Conservation (phyloP, 2,888 invertebrate species). For the Punctoribates punctum region DNA sequence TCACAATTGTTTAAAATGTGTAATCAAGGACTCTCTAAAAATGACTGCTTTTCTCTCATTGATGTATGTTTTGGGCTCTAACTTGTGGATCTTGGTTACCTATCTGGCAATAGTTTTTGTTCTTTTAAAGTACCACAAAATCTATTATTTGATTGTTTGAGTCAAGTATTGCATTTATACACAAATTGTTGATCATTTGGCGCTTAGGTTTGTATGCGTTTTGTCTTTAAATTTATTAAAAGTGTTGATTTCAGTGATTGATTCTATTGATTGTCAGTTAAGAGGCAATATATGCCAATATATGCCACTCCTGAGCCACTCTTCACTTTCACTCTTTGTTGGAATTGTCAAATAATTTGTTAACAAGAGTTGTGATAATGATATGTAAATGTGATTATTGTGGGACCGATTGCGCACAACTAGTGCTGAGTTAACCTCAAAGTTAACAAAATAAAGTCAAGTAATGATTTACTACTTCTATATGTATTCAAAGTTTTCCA, state of each 20-base stretch:
- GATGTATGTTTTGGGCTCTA: too few species aligned
- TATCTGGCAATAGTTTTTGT: too few species aligned
- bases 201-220: neutral
- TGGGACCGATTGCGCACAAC: neutral
- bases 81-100: too few species aligned
- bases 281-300: neutral
- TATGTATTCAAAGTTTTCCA: constrained; percentile 2
- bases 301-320: neutral
- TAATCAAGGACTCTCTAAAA: too few species aligned
- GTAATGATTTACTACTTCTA: too few species aligned
- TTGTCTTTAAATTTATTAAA: too few species aligned
- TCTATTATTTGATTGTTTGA: neutral
- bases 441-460: too few species aligned
- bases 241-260: neutral
- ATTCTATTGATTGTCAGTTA: neutral
- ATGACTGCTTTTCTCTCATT: too few species aligned
- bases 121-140: neutral
- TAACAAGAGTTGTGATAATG: constrained; percentile 11
- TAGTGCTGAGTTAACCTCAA: neutral
- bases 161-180: neutral
- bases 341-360: constrained; percentile 6
- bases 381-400: constrained; percentile 18
- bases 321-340: neutral
- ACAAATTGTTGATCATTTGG: constrained; percentile 18
- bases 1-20: too few species aligned